Evolutionary conservation across 2,797 vertebrate species (phyloP).

Genomic region (Euthynnus affinis): DNA sequence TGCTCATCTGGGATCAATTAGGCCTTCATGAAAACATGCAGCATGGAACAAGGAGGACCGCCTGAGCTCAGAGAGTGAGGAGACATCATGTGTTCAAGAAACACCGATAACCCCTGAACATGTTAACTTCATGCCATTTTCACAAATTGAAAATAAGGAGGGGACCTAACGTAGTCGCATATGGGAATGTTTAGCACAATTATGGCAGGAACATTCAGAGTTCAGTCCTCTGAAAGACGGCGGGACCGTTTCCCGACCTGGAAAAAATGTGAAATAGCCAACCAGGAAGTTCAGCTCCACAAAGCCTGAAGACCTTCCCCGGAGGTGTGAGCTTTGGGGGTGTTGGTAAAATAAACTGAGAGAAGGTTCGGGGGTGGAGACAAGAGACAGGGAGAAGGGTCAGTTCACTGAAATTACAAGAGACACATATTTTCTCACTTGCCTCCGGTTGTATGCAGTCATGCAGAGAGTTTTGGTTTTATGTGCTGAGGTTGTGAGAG

Average conservation of each 20-base stretch:
- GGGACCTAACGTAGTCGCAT: constrained; percentile 56
- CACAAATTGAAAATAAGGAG: constrained; percentile 56
- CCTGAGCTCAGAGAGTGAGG: constrained; percentile 48
- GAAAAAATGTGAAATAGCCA: constrained; percentile 55
- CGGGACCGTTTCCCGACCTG: constrained; percentile 59
- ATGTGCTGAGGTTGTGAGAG: constrained; percentile 2
- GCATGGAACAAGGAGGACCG: constrained; percentile 48
- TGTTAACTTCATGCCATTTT: constrained; percentile 65
- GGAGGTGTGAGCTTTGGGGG: constrained; percentile 73
- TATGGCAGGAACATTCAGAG: constrained; percentile 70
- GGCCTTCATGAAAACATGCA: constrained; percentile 73
- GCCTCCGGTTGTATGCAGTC: not conserved
- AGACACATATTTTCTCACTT: constrained; percentile 4
- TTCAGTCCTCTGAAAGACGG: constrained; percentile 68
- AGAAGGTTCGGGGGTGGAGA: constrained; percentile 50
- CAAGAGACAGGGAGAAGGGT: constrained; percentile 24
- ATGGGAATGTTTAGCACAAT: constrained; percentile 79
- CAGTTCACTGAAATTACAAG: constrained; percentile 23
- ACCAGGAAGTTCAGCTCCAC: constrained; percentile 72
- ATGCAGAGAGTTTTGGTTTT: constrained; percentile 6
- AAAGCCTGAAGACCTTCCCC: constrained; percentile 57
- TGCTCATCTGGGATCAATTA: constrained; percentile 85
- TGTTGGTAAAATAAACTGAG: constrained; percentile 76
- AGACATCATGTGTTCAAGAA: constrained; percentile 59
- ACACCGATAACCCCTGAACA: constrained; percentile 75